These are phyloP conservation scores for Picus viridis DNA, from an alignment of 2,797 vertebrate species.

Conservation along the genomic window DNA sequence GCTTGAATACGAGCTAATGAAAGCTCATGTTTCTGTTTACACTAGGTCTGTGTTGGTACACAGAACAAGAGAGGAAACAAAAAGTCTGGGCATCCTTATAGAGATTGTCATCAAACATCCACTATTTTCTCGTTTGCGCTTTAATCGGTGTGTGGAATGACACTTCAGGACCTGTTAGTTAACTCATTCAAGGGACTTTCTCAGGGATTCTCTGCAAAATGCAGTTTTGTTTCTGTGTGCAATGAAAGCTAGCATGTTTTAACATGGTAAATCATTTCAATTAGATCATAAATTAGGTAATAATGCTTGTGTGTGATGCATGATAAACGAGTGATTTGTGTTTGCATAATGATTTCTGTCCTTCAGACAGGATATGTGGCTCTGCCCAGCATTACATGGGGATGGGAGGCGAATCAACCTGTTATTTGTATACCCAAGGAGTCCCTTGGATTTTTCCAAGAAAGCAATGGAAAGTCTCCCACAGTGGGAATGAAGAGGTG, in stretches of 20 bases:
- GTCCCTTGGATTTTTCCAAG: not conserved
- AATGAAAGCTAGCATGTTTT: not conserved
- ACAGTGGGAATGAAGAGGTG: not conserved
- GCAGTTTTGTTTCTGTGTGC: not conserved
- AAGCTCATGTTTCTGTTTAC: constrained; percentile 76
- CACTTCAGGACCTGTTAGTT: not conserved
- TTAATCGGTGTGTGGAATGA: constrained; percentile 18
- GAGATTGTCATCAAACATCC: constrained; percentile 1
- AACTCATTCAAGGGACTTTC: not conserved
- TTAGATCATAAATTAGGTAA: not conserved
- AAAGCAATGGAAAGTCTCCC: not conserved
- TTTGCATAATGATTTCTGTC: not conserved
- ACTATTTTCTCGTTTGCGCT: constrained; percentile 10
- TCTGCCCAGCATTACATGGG: accelerated
- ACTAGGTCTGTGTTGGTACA: constrained; percentile 47
- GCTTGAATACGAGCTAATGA: constrained; percentile 60
- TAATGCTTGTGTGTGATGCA: not conserved
- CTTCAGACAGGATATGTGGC: not conserved
- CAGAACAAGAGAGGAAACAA: constrained; percentile 49
- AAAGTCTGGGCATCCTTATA: not conserved
- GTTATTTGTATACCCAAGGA: not conserved
- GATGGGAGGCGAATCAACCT: not conserved
- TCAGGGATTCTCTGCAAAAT: not conserved
- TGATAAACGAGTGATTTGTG: not conserved
- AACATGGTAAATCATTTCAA: not conserved